Percentiles rank a stretch among this genome's conserved stretches.
phyloP scores from a whole-genome alignment of 2,888 invertebrate genomes.

The Oegoconia quadripuncta region DNA sequence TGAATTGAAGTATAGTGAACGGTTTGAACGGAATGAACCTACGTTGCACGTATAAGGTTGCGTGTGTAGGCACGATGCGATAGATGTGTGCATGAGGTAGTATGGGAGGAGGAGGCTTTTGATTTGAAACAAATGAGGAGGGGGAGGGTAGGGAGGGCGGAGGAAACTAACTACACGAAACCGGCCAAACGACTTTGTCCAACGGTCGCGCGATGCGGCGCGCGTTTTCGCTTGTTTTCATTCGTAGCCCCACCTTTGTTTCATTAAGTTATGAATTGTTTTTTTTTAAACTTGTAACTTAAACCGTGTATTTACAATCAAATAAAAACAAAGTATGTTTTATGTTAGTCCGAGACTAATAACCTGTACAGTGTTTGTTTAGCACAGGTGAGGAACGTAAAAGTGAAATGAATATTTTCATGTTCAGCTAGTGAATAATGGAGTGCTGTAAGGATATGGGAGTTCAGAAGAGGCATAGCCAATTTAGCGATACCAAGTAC shows the following conservation, averaged over 20 bases:
- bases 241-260: conserved; percentile 70
- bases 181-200: conserved; percentile 74
- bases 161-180: conserved; percentile 49
- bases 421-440: conserved; percentile 55
- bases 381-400: conserved; percentile 50
- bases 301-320: conserved; percentile 23
- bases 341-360: conserved; percentile 26
- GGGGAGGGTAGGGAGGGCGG: conserved; percentile 47
- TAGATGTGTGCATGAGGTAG: conserved; percentile 18
- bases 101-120: conserved; percentile 55
- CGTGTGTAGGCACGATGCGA: conserved; percentile 7
- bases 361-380: conserved; percentile 50
- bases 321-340: conserved; percentile 27
- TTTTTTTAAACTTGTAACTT: conserved; percentile 30
- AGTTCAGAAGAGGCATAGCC: conserved; percentile 71
- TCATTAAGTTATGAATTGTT: conserved; percentile 55
- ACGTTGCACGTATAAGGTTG: no score
- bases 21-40: no score
- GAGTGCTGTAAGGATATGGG: conserved; percentile 68
- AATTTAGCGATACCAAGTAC: conserved; percentile 74
- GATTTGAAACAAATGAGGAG: conserved; percentile 40
- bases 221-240: conserved; percentile 65
- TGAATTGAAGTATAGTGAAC: no score
- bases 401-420: conserved; percentile 67
- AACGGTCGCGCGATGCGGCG: conserved; percentile 71